Conservation (phyloP, 2,113 vertebrate species). For the Nipponia nippon region DNA sequence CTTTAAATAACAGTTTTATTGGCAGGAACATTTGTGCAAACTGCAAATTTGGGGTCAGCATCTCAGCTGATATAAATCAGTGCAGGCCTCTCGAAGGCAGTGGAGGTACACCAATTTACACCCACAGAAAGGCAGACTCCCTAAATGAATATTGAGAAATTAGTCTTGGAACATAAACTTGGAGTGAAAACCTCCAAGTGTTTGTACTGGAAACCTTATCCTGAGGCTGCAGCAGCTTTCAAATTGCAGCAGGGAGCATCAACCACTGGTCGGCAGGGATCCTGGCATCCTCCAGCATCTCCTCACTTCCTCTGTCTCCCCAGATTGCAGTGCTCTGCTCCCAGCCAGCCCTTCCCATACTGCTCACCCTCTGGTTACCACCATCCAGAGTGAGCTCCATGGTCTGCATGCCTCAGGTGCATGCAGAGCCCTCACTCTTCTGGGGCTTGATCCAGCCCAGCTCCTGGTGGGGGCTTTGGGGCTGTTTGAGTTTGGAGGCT, state of each 20-base stretch:
- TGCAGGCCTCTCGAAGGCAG: not conserved
- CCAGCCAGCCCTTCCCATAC: not conserved
- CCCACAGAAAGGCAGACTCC: slow-evolving; percentile 47
- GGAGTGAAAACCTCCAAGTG: slow-evolving; percentile 32
- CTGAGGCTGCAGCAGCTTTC: not conserved
- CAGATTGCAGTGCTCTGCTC: not conserved
- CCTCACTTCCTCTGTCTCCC: not conserved
- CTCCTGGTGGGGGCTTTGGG: not conserved
- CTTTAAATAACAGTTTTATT: slow-evolving; percentile 48
- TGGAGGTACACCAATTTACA: slow-evolving; percentile 42
- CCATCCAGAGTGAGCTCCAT: not conserved
- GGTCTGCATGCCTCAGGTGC: not conserved
- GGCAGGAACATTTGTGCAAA: slow-evolving; percentile 51
- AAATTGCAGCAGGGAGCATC: slow-evolving; percentile 24
- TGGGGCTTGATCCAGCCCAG: not conserved
- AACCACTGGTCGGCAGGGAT: not conserved
- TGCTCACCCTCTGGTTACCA: not conserved
- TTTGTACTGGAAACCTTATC: slow-evolving; percentile 43
- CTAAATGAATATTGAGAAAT: slow-evolving; percentile 32
- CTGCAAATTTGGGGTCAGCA: slow-evolving; percentile 53
- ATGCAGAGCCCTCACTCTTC: not conserved
- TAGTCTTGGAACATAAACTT: slow-evolving; percentile 39
- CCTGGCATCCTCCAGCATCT: not conserved
- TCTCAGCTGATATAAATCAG: slow-evolving; percentile 48
- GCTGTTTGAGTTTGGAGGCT: not conserved